Evolutionary conservation across 2,113 vertebrate genomes (phyloP), one percentile per base, ranked within the genome.

Genomic region (Barbus barbus): DNA sequence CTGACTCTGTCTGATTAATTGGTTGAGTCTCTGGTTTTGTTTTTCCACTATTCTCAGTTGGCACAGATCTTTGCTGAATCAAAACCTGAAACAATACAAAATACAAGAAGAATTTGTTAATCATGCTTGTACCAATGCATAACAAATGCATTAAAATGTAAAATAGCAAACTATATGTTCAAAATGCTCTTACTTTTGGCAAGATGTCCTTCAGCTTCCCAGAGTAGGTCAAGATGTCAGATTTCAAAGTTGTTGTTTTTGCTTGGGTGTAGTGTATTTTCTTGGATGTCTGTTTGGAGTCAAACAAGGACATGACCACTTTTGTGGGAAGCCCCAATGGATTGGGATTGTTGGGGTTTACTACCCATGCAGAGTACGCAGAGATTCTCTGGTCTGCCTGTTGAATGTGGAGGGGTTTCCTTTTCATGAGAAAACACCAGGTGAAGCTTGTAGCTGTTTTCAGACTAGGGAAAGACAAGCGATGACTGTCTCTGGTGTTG

Each of bases 341-440:
- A 89, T 98, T 98, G 0, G 96, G 96, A 87, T 98, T 97, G 82
- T 93, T 95, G 79, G 94, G 79, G 85, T 89, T 96, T 79, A 96
- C 84, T 9, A 94, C 88, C 98, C 98, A 99, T 3, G 94, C 89
- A 22, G 96, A 94, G 75, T 99, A 99, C 12, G 96, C 97, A 0
- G 98, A 99, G 5, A 93, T 96, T 88, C 96, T 98, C 88, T 96
- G 95, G 92, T 97, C 96, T 0, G 88, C 94, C 90, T 99, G 98
- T 24, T 93, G 94, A 82, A 96, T 83, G 46, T 97, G 97, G 31
- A 98, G 86, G 0, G 97, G 93, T 89, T 95, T 98, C 86, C 95
- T 96, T 91, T 96, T 97, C 90, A 96, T 93, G n/a, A 99, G 90
- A 38, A 96, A 99, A 94, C 98, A 99, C 98, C 98, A 99, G 0